phyloP scores from a whole-genome alignment of 1,140 invertebrate genomes.

The Dreissena rostriformis region DNA sequence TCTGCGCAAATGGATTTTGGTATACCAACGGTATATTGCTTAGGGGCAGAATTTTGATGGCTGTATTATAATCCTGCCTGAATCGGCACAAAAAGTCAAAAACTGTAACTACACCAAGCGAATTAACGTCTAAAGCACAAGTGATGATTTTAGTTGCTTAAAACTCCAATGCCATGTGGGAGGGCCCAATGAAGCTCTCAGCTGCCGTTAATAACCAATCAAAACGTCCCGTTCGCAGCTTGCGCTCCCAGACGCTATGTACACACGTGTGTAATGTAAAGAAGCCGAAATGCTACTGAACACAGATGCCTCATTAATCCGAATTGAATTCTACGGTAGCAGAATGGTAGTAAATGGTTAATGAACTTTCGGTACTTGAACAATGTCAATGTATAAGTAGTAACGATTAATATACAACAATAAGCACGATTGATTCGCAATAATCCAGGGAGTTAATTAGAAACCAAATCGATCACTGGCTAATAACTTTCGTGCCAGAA shows the following conservation, averaged over 20 bases:
- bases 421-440: no score
- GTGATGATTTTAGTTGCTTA: slow-evolving; percentile 54
- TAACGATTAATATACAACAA: no score
- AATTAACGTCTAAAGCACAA: slow-evolving; percentile 45
- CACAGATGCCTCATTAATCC: no score
- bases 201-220: slow-evolving; percentile 57
- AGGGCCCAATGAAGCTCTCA: slow-evolving; percentile 42
- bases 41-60: slow-evolving; percentile 58
- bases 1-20: slow-evolving; percentile 58
- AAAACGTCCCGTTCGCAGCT: slow-evolving; percentile 57
- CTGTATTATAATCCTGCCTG: slow-evolving; percentile 42
- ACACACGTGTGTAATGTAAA: slow-evolving; percentile 37
- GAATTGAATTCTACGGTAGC: no score
- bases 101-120: slow-evolving; percentile 46
- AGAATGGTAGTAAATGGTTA: no score
- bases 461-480: no score
- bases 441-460: no score
- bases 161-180: slow-evolving; percentile 51
- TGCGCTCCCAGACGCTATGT: slow-evolving; percentile 13
- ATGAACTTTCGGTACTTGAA: no score
- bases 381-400: no score
- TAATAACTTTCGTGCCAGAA: no score
- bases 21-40: slow-evolving; percentile 56
- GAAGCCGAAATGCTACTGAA: no score
- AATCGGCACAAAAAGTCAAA: slow-evolving; percentile 57